Base-by-base conservation (phyloP, 1,140 invertebrate species). In the Carcinoscorpius rotundicauda region DNA sequence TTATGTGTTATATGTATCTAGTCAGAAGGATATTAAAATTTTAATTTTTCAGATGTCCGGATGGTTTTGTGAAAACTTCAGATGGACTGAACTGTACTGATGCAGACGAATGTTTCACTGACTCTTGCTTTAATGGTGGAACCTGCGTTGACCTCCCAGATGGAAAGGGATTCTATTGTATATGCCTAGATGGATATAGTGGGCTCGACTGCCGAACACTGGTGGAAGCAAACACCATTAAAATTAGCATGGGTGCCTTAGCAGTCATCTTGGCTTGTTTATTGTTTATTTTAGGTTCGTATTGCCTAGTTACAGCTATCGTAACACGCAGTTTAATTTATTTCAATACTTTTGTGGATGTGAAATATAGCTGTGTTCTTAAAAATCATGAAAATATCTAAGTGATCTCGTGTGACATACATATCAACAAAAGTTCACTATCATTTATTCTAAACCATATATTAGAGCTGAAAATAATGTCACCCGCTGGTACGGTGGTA, bases 191-290 rank as follows among this genome's bases (percentile, higher is more conserved):
- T 65, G 91, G 92, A 57, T 98, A 91, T 79, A 92, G 86, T 83
- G 94, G 94, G 29, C 29, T 29, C 29, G 29, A 29, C 29, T 29
- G 29, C 29, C 29, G 29, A 29, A 29, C 29, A 29, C 29, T 29
- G 29, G 29, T 29, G 29, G 29, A 29, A 29, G 29, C 80, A 29
- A 29, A 29, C 29, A 29, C 29, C 29, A 29, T 29, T 29, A 29
- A 29, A 29, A 29, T 29, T 29, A 29, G 29, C 78, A 93, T 93
- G 89, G 91, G 91, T 62, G 93, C 92, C 59, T 79, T 95, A 66
- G 91, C 91, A 59, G 91, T 91, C 69, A 95, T 96, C 75, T 82
- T 95, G 75, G 89, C 95, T 77, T 95, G 91, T 80, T 86, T 95
- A 68, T 83, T 95, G 74, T 91, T 93, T 76, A 95, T 96, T 77